A percentile compares a stretch with the other conserved stretches of the same genome.
Evolutionary conservation across 1,140 invertebrate genomes (phyloP).

Genomic region (Frieseomelitta varia): DNA sequence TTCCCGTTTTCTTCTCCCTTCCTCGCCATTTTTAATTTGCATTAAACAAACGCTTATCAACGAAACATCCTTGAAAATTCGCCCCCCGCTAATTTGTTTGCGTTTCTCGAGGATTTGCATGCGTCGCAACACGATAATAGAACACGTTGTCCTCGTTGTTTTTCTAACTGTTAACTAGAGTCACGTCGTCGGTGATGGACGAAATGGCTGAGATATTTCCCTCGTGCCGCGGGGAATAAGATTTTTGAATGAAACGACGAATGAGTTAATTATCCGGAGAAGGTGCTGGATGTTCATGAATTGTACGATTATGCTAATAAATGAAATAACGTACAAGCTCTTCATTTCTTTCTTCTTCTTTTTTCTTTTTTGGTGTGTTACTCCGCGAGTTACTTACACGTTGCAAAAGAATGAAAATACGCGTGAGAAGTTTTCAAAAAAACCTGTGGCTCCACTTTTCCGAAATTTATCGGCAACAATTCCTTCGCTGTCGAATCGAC

Average conservation of each 20-base stretch:
- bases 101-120: slow-evolving; percentile 24
- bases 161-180: not conserved
- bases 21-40: too few species aligned
- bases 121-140: not conserved
- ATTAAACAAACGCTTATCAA: not conserved
- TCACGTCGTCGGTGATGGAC: too few species aligned
- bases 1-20: not conserved
- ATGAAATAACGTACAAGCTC: not conserved
- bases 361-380: slow-evolving; percentile 23
- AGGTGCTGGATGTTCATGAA: not conserved
- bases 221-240: not conserved
- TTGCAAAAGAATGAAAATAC: slow-evolving; percentile 4
- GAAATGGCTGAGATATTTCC: not conserved
- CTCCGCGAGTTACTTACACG: not conserved
- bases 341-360: not conserved
- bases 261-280: not conserved
- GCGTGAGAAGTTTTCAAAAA: not conserved
- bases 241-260: not conserved
- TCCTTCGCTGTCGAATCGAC: not conserved
- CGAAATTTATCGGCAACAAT: not conserved
- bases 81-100: not conserved
- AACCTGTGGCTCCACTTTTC: not conserved
- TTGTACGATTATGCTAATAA: not conserved
- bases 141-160: not conserved
- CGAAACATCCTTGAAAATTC: not conserved